Base-by-base conservation (phyloP, 2,113 vertebrate genomes). In the Percopsis transmontana region DNA sequence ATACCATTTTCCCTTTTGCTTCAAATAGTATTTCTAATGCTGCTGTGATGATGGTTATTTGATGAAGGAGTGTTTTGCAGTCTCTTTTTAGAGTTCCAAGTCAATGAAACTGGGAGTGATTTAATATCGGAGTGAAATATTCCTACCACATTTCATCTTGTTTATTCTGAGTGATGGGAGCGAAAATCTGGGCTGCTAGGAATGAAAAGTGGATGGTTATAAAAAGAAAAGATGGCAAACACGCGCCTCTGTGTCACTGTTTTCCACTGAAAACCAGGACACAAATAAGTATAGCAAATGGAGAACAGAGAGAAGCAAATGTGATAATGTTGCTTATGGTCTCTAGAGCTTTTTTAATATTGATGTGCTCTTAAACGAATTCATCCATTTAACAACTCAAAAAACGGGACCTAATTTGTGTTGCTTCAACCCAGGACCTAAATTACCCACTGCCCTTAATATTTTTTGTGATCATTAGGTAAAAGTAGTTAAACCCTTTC, bases 61-160 rank as follows among this genome's bases (percentile, higher is more conserved):
- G 64, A 90, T 86, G 69, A 72, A 65, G 63, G 59, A 68, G 72
- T 82, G 70, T 87, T 87, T 90, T 85, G 77, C 83, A 85, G 69
- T 85, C 78, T 45, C 70, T 77, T 68, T 78, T 84, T 83, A 24
- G 59, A 84, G 79, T 72, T 80, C 69, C 74, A 70, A 87, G 76
- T 86, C 63, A 77, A 58, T 70, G 77, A 81, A 82, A 82, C 51
- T 44, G 79, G 85, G 70, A 85, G 80, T 59, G 65, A 68, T 87
- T 87, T 85, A 85, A 81, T 76, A 85, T 84, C 68, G 72, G 57
- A 64, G 74, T 89, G 62, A 90, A 90, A 85, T 76, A 88, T 90
- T 85, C 77, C 88, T 88, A 20, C 59, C 2, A 23, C 6, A 2
- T 81, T 81, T 81, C 64, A 73, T 81, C 62, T 83, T 85, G 77